These are phyloP conservation scores for Zoroaster sp. DNA, from an alignment of 53 echinoderm and acorn worm genomes.

Conservation along the genomic window DNA sequence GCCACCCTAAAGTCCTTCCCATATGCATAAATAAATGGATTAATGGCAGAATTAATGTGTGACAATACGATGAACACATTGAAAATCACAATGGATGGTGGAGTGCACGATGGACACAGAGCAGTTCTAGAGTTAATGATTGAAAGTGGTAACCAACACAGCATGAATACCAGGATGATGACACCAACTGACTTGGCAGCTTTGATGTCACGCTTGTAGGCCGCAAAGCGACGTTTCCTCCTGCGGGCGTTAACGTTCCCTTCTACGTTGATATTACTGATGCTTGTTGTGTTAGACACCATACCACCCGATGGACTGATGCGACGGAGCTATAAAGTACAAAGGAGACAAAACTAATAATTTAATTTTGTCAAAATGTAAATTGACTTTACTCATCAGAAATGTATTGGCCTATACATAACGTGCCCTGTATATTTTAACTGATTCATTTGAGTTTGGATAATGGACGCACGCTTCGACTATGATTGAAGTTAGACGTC, in stretches of 20 bases:
- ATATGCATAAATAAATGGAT: constrained; percentile 78
- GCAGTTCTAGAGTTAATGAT: constrained; percentile 65
- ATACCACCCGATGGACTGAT: constrained; percentile 25
- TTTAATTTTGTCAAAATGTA: neutral
- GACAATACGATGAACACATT: constrained; percentile 64
- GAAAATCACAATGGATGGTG: neutral
- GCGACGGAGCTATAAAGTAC: constrained; percentile 49
- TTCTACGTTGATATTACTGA: neutral
- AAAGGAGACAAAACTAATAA: neutral
- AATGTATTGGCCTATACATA: neutral
- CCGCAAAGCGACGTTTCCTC: constrained; percentile 60
- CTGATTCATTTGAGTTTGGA: neutral
- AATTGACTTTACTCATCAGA: neutral
- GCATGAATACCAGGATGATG: constrained; percentile 76
- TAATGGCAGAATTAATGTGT: constrained; percentile 68
- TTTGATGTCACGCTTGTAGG: constrained; percentile 75
- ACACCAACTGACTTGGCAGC: constrained; percentile 80
- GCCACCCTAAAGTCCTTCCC: constrained; percentile 76
- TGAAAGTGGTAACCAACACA: constrained; percentile 84
- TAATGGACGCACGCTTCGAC: too few relatives aligned
- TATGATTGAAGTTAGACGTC: too few relatives aligned
- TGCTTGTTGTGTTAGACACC: constrained; percentile 39
- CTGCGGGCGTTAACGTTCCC: constrained; percentile 37
- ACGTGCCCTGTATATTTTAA: neutral
- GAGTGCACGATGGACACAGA: constrained; percentile 27